Evolutionary conservation across 2,797 vertebrate species (phyloP).

Genomic region (Chelon labrosus): DNA sequence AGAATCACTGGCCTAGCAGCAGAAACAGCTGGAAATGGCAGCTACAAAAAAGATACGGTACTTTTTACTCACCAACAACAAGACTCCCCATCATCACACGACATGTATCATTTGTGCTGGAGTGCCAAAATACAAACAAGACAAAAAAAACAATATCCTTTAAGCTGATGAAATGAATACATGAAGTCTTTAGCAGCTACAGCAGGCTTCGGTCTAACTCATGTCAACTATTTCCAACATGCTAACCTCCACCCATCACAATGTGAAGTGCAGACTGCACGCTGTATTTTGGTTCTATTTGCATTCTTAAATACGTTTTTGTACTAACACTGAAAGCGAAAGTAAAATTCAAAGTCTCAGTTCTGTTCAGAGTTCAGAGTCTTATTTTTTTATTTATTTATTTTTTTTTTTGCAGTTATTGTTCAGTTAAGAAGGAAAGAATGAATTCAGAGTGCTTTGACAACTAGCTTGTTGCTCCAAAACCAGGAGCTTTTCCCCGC

Average conservation of each 20-base stretch:
- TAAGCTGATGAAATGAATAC: neutral
- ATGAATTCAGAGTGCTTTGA: too few relatives aligned
- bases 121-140: slow-evolving; percentile 68
- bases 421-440: neutral
- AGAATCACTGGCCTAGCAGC: neutral
- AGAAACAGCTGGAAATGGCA: slow-evolving; percentile 18
- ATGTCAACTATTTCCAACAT: neutral
- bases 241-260: slow-evolving; percentile 11
- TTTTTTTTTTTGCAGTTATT: neutral
- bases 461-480: too few relatives aligned
- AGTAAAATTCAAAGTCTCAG: slow-evolving; percentile 1
- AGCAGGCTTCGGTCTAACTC: neutral
- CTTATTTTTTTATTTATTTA: neutral
- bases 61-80: neutral
- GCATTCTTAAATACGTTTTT: slow-evolving; percentile 54
- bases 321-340: slow-evolving; percentile 28
- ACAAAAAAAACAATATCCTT: neutral
- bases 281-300: slow-evolving; percentile 21
- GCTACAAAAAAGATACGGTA: slow-evolving; percentile 13
- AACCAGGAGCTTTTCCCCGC: too few relatives aligned
- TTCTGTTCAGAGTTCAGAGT: neutral
- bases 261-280: slow-evolving; percentile 42
- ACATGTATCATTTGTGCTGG: neutral
- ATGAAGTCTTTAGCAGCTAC: neutral
- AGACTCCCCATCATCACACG: neutral